Percentiles rank a stretch among this genome's conserved stretches.
phyloP scores from a whole-genome alignment of 1,140 invertebrate genomes.

The Solenopsis invicta region DNA sequence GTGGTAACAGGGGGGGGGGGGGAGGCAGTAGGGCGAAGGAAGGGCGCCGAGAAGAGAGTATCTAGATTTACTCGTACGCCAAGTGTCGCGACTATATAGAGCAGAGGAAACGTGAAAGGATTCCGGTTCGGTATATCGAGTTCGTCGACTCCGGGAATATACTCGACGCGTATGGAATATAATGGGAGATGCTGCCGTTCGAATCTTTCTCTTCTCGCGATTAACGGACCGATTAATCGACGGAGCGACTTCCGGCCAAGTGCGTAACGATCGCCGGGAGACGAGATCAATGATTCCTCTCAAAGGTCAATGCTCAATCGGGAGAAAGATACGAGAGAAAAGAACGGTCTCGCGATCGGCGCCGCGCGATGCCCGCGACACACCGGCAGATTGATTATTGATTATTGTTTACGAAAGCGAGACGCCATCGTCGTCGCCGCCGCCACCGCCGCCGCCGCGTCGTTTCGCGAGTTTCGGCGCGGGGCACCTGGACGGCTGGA shows the following conservation, averaged over 20 bases:
- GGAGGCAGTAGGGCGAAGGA: not conserved
- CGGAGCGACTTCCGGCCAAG: not conserved
- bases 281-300: not conserved
- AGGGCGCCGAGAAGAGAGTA: too few species aligned
- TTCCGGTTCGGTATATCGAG: not conserved
- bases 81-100: not conserved
- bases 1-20: too few species aligned
- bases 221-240: not conserved
- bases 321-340: not conserved
- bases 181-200: not conserved
- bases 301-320: not conserved
- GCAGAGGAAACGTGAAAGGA: not conserved
- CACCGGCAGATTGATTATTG: conserved; percentile 25
- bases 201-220: not conserved
- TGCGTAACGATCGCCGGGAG: not conserved
- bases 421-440: not conserved
- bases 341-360: not conserved
- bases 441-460: not conserved
- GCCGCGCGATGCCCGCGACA: not conserved
- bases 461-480: conserved; percentile 54
- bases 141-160: not conserved
- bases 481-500: conserved; percentile 51
- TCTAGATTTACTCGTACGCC: not conserved
- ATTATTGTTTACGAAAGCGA: conserved; percentile 3
- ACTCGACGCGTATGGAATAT: not conserved